A percentile compares a stretch with the other conserved stretches of the same genome.
These are phyloP conservation scores for Sinelater perroti DNA, from an alignment of 2,888 invertebrate genomes.

Conservation along the genomic window DNA sequence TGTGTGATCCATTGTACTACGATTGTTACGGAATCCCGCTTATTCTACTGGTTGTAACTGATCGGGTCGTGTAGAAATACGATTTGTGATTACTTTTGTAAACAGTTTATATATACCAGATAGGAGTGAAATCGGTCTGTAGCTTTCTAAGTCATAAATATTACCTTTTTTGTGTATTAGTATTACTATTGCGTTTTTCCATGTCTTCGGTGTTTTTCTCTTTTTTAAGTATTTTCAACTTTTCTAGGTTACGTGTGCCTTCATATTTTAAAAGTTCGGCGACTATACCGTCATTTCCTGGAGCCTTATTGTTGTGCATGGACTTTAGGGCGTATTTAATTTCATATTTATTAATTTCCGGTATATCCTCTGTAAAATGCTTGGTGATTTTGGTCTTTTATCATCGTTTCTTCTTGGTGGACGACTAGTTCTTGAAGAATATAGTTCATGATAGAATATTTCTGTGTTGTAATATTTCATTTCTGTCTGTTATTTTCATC, in stretches of 20 bases:
- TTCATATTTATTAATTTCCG: conserved; percentile 11
- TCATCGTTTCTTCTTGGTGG: conserved; percentile 1
- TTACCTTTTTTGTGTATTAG: too few relatives aligned
- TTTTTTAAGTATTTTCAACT: too few relatives aligned
- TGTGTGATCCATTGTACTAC: too few relatives aligned
- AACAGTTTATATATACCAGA: too few relatives aligned
- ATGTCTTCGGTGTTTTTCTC: too few relatives aligned
- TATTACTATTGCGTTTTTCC: too few relatives aligned
- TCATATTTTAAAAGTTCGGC: conserved; percentile 1
- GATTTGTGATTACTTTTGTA: too few relatives aligned
- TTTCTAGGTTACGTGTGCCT: conserved; percentile 4
- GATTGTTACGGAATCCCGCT: too few relatives aligned
- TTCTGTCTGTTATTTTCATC: conserved; percentile 12
- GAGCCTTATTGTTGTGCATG: neutral
- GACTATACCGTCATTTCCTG: conserved; percentile 6
- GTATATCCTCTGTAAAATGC: conserved; percentile 4
- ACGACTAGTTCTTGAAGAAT: neutral
- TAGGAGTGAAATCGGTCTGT: too few relatives aligned
- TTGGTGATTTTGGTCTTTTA: neutral
- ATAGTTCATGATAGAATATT: neutral
- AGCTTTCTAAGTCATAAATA: too few relatives aligned
- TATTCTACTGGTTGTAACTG: too few relatives aligned
- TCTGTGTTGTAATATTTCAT: conserved; percentile 7
- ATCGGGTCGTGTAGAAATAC: too few relatives aligned
- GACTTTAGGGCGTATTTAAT: conserved; percentile 13